phyloP scores from a whole-genome alignment of 2,888 invertebrate species.

The Drosophila merina region DNA sequence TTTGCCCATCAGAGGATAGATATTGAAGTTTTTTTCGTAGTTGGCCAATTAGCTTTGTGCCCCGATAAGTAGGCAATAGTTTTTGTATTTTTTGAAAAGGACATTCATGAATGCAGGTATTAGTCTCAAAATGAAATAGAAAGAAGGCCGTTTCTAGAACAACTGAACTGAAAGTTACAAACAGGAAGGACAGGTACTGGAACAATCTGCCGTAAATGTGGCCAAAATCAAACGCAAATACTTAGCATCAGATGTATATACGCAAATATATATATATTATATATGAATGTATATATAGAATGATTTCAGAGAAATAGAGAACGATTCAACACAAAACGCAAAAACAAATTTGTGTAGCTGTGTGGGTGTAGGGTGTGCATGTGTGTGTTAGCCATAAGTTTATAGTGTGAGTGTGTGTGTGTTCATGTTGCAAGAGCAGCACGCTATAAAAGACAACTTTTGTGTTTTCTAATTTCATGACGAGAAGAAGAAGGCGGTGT shows the following conservation, averaged over 20 bases:
- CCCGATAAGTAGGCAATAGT: slow-evolving; percentile 54
- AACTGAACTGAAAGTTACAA: slow-evolving; percentile 26
- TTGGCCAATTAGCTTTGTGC: not conserved
- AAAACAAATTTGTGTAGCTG: slow-evolving; percentile 20
- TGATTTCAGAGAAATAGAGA: slow-evolving; percentile 26
- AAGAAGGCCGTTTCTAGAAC: slow-evolving; percentile 46
- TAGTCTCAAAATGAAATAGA: slow-evolving; percentile 36
- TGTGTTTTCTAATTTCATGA: slow-evolving; percentile 34
- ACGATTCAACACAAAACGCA: slow-evolving; percentile 35
- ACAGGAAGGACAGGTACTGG: slow-evolving; percentile 27
- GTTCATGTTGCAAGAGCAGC: slow-evolving; percentile 29
- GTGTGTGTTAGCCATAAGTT: slow-evolving; percentile 20
- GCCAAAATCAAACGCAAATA: slow-evolving; percentile 41
- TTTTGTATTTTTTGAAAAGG: slow-evolving; percentile 13
- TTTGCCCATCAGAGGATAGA: not conserved
- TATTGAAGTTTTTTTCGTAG: slow-evolving; percentile 4
- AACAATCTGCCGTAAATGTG: slow-evolving; percentile 23
- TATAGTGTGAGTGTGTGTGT: slow-evolving; percentile 2
- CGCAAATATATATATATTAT: slow-evolving; percentile 5
- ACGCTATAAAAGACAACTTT: slow-evolving; percentile 15
- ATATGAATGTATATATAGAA: slow-evolving; percentile 14
- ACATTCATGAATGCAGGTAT: not conserved
- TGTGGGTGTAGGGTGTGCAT: slow-evolving; percentile 16
- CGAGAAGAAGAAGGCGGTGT: slow-evolving; percentile 29
- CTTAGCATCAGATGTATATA: slow-evolving; percentile 33